These are phyloP conservation scores for Axinella damicornis DNA, from an alignment of 37 sponge, comb jelly and placozoan species.

Conservation along the genomic window DNA sequence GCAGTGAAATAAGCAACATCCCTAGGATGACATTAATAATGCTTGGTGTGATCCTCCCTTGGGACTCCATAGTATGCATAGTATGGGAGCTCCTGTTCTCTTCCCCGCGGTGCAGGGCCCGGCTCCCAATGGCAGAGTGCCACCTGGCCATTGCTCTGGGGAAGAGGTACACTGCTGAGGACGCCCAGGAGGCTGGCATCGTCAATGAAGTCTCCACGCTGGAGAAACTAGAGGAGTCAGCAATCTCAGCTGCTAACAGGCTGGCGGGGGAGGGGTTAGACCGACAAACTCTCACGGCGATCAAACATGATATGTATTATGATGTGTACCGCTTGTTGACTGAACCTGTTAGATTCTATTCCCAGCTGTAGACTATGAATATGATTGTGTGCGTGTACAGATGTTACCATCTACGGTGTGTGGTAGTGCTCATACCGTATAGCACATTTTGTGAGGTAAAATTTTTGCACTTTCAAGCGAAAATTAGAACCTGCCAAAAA, in stretches of 20 bases:
- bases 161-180: constrained; percentile 65
- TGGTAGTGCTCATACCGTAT: too few relatives aligned
- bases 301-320: constrained; percentile 42
- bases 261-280: constrained; percentile 40
- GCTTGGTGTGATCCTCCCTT: too few relatives aligned
- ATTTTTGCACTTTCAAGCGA: too few relatives aligned
- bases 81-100: too few relatives aligned
- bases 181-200: constrained; percentile 46
- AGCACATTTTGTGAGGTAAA: too few relatives aligned
- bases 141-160: constrained; percentile 46
- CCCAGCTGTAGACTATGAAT: constrained; percentile 8
- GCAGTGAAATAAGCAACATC: too few relatives aligned
- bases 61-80: too few relatives aligned
- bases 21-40: too few relatives aligned
- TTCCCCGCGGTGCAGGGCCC: constrained; percentile 21
- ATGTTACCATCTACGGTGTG: too few relatives aligned
- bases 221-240: constrained; percentile 23
- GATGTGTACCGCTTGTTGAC: constrained; percentile 18
- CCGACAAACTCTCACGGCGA: constrained; percentile 27
- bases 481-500: too few relatives aligned
- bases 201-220: constrained; percentile 30
- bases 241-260: constrained; percentile 32
- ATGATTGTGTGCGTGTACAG: neutral
- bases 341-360: constrained; percentile 25
- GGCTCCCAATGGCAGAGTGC: constrained; percentile 41